Conservation (phyloP, 2,113 vertebrate species). For the Apteryx owenii region DNA sequence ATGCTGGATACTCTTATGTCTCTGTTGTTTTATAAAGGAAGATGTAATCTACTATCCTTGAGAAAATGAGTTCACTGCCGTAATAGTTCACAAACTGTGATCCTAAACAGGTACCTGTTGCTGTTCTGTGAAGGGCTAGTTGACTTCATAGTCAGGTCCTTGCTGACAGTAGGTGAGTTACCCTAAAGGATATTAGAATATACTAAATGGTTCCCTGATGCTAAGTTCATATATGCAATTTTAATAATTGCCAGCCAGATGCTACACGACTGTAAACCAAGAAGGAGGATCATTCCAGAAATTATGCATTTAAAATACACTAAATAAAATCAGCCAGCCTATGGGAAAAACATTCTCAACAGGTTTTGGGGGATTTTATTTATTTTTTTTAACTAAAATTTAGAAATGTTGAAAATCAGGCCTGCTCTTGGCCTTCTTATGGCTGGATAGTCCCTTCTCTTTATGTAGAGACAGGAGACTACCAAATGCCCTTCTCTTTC, state of each 20-base stretch:
- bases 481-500: rapidly evolving
- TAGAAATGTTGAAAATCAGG: not conserved
- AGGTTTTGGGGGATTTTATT: not conserved
- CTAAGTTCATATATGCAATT: not conserved
- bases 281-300: not conserved
- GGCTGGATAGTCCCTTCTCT: not conserved
- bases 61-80: not conserved
- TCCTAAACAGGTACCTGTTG: not conserved
- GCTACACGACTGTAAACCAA: not conserved
- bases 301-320: not conserved
- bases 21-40: not conserved
- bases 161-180: not conserved
- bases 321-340: not conserved
- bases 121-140: not conserved
- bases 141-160: not conserved
- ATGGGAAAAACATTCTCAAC: not conserved
- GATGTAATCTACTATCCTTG: not conserved
- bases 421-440: not conserved
- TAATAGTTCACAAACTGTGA: not conserved
- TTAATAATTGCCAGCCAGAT: not conserved
- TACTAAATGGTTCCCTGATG: not conserved
- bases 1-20: not conserved
- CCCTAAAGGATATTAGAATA: not conserved
- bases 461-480: not conserved
- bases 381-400: not conserved